Conservation (phyloP, 2,888 invertebrate species). For the Lepidocyrtinus sp. region DNA sequence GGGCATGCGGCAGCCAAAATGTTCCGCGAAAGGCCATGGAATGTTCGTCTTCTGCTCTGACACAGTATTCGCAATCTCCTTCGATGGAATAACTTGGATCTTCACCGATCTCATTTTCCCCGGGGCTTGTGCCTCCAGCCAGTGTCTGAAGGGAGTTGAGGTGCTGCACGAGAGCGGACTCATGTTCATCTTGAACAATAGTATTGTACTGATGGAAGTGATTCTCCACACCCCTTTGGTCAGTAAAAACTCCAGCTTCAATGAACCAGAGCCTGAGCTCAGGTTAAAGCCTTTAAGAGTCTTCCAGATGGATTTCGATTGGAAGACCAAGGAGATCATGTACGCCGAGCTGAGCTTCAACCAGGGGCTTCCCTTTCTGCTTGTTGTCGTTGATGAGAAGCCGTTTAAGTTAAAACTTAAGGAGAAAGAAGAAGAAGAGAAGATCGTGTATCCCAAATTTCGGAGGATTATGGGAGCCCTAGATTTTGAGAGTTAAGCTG, state of each 20-base stretch:
- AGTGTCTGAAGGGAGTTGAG: not conserved
- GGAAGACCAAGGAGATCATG: not conserved
- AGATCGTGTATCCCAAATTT: too few species aligned
- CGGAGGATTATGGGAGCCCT: too few species aligned
- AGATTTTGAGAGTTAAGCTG: too few species aligned
- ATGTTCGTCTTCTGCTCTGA: slow-evolving; percentile 36
- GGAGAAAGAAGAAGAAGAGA: not conserved
- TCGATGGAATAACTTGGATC: slow-evolving; percentile 34
- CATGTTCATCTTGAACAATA: slow-evolving; percentile 2
- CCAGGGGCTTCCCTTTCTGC: not conserved
- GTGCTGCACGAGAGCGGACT: slow-evolving; percentile 21
- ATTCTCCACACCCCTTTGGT: not conserved
- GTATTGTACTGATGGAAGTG: slow-evolving; percentile 5
- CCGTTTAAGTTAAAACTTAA: not conserved
- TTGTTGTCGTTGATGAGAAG: slow-evolving; percentile 18
- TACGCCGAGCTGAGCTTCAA: slow-evolving; percentile 22
- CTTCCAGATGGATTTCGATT: not conserved
- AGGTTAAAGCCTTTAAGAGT: not conserved
- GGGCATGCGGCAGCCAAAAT: not conserved
- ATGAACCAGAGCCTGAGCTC: slow-evolving; percentile 4
- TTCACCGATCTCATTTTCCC: slow-evolving; percentile 5
- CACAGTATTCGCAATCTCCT: slow-evolving; percentile 24
- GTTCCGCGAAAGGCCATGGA: slow-evolving; percentile 35
- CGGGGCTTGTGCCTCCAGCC: not conserved
- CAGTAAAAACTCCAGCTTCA: not conserved